phyloP scores from a whole-genome alignment of 1,140 invertebrate genomes.

The Apis laboriosa region DNA sequence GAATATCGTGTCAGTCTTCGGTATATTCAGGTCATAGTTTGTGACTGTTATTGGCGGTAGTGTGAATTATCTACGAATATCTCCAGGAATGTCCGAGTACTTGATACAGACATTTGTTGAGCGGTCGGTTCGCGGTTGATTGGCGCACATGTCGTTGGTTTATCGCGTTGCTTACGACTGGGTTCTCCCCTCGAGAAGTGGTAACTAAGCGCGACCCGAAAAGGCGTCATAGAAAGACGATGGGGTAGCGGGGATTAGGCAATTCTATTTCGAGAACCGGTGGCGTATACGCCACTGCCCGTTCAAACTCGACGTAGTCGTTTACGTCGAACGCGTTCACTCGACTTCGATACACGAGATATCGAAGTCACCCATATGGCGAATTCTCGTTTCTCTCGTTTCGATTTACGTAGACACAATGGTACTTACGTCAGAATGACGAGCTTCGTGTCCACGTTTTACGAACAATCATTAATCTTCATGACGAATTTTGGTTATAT shows the following conservation, averaged over 20 bases:
- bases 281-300: slow-evolving; percentile 37
- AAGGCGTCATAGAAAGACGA: slow-evolving; percentile 67
- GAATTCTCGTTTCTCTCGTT: not conserved
- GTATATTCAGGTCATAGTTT: slow-evolving; percentile 49
- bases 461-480: no score
- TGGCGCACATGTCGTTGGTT: slow-evolving; percentile 65
- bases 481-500: no score
- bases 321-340: slow-evolving; percentile 26
- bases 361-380: slow-evolving; percentile 24
- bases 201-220: slow-evolving; percentile 73
- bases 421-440: not conserved
- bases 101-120: slow-evolving; percentile 25
- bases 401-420: not conserved
- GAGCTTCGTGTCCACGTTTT: not conserved
- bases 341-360: slow-evolving; percentile 23
- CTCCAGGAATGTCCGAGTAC: slow-evolving; percentile 37
- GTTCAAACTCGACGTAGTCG: slow-evolving; percentile 33
- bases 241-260: slow-evolving; percentile 61
- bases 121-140: slow-evolving; percentile 44
- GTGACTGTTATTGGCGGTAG: not conserved
- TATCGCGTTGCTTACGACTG: slow-evolving; percentile 66
- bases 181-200: slow-evolving; percentile 57
- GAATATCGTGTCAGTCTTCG: slow-evolving; percentile 53
- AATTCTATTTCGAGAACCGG: slow-evolving; percentile 67
- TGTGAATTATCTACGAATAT: slow-evolving; percentile 45